Evolutionary conservation across 2,797 vertebrate genomes (phyloP), one percentile per base, ranked within the genome.

Genomic region (Chelon labrosus): DNA sequence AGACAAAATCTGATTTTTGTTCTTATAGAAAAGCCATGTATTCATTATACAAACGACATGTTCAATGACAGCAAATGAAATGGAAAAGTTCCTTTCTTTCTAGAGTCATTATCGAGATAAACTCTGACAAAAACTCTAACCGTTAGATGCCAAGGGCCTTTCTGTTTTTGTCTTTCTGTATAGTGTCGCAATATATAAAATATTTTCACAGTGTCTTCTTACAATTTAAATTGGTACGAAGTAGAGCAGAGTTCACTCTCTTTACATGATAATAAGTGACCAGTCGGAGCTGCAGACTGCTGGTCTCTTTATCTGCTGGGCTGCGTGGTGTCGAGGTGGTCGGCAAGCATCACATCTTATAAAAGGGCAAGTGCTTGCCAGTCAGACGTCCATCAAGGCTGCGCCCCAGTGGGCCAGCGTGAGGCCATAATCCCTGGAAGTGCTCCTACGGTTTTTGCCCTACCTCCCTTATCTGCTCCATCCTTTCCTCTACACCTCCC

Each of bases 351-450:
- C 75, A 92, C 87, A 90, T 91, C 84, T 81, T 79, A 76, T 85
- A 76, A 94, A 95, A 94, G 93, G 92, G 88, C 89, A 94, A 88
- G 70, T 67, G 56, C 81, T 84, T 91, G 78, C 82, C 88, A 89
- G 87, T 78, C 87, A 93, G 88, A 92, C 90, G 89, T 95, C 94
- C 93, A 93, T 94, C 93, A 93, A 84, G 90, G 91, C 90, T 91
- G 85, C 75, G 44, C 89, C 92, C 89, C 91, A 89, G 91, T 83
- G 91, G 86, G 89, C 85, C 92, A 92, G 93, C 92, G 75, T 93
- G 94, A 82, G 87, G 85, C 92, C 89, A 86, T 95, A 95, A 95
- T 95, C 94, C 93, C 90, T 91, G 94, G 93, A 94, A 94, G 94
- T 94, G 88, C 87, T 89, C 94, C 94, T 78, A 85, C 58, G 67